Percentiles rank a stretch among this genome's conserved stretches.
Conservation (phyloP, 2,797 vertebrate species). For the Perodicticus potto region DNA sequence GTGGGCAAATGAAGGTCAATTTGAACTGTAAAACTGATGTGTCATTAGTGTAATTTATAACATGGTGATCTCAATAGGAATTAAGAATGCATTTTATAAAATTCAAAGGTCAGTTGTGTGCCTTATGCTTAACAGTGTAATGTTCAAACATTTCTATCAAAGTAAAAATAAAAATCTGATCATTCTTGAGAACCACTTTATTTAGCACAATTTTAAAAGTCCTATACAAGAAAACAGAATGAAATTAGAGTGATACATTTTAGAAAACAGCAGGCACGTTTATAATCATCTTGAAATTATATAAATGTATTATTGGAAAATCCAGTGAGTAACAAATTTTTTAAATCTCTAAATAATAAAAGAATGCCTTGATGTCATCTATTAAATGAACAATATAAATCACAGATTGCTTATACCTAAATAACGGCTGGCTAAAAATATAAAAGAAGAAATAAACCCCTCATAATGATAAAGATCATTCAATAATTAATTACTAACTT, state of each 20-base stretch:
- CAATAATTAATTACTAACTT: neutral
- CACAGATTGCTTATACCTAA: neutral
- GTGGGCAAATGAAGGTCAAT: neutral
- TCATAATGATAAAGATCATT: neutral
- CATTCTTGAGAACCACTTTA: neutral
- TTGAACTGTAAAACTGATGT: slow-evolving; percentile 16
- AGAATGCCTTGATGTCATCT: neutral
- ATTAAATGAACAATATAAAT: neutral
- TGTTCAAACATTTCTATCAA: neutral
- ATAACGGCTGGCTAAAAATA: neutral
- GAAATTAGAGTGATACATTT: neutral
- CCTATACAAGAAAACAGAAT: neutral
- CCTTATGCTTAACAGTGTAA: neutral
- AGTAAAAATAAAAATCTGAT: slow-evolving; percentile 9
- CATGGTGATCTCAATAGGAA: neutral
- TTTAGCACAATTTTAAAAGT: neutral
- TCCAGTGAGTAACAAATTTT: neutral
- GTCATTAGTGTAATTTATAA: neutral
- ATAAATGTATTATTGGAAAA: neutral
- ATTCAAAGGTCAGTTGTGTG: neutral
- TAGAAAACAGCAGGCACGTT: neutral
- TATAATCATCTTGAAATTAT: slow-evolving; percentile 41
- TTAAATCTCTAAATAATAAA: neutral
- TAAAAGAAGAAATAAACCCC: neutral
- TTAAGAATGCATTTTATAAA: slow-evolving; percentile 3